phyloP scores from a whole-genome alignment of 1,140 invertebrate species.

The Venustaconcha ellipsiformis region DNA sequence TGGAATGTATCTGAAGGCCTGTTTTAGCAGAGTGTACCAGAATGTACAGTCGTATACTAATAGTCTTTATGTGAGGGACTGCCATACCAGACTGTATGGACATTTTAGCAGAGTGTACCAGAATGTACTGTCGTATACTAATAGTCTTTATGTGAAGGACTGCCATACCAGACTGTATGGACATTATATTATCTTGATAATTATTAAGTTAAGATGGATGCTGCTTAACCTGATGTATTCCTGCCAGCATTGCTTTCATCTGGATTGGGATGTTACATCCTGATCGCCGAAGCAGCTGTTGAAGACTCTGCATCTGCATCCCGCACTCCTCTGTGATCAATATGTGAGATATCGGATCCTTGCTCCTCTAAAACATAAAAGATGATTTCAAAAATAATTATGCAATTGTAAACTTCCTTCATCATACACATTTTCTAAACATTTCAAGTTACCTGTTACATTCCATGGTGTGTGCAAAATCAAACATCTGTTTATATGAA shows the following conservation, averaged over 20 bases:
- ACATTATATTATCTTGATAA: no score
- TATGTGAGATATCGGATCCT: conserved; percentile 40
- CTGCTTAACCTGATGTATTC: conserved; percentile 36
- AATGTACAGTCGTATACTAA: no score
- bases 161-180: no score
- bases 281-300: conserved; percentile 34
- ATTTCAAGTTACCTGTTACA: neutral
- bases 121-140: no score
- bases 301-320: conserved; percentile 27
- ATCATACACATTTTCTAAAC: neutral
- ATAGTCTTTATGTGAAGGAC: no score
- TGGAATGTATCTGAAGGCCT: no score
- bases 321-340: conserved; percentile 42
- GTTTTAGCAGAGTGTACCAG: no score
- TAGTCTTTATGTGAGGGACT: no score
- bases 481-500: no score
- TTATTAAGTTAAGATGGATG: neutral
- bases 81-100: no score
- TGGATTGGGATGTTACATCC: conserved; percentile 28
- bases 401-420: neutral
- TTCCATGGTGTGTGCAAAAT: no score
- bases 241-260: conserved; percentile 33
- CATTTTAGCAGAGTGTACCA: no score
- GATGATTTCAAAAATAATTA: neutral
- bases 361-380: neutral